phyloP scores from a whole-genome alignment of 2,113 vertebrate genomes.

The Lontra canadensis region DNA sequence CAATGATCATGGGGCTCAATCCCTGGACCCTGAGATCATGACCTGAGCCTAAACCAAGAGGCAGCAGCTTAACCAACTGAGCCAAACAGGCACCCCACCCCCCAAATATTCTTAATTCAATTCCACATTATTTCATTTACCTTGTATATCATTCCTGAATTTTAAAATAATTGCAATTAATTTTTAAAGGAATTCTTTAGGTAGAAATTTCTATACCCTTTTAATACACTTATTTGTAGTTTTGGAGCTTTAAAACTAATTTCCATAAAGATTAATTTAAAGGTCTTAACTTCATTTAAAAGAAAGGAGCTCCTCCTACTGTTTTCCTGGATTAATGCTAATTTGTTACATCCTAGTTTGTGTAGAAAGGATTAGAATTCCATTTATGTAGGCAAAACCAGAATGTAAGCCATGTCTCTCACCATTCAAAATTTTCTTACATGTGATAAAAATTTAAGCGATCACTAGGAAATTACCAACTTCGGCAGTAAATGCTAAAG shows the following conservation, averaged over 20 bases:
- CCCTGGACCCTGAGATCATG: not conserved
- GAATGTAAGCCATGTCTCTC: not conserved
- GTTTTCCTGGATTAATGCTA: not conserved
- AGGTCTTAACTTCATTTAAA: constrained; percentile 16
- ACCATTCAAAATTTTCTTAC: not conserved
- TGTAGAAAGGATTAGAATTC: not conserved
- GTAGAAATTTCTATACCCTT: not conserved
- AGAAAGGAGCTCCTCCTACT: constrained; percentile 24
- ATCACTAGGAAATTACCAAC: not conserved
- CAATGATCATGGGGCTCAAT: not conserved
- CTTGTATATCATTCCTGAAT: not conserved
- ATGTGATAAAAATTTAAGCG: not conserved
- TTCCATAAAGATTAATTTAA: not conserved
- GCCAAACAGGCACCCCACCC: not conserved
- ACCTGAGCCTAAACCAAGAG: not conserved
- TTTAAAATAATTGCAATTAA: not conserved
- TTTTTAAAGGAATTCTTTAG: not conserved
- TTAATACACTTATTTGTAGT: not conserved
- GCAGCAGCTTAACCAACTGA: not conserved
- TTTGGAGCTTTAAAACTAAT: not conserved
- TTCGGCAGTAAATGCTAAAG: not conserved
- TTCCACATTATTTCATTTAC: not conserved
- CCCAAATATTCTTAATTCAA: not conserved
- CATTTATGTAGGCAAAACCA: not conserved
- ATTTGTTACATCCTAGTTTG: not conserved